Percentiles rank a stretch among this genome's conserved stretches.
phyloP scores from a whole-genome alignment of 1,140 invertebrate species.

The Ceratosolen solmsi region DNA sequence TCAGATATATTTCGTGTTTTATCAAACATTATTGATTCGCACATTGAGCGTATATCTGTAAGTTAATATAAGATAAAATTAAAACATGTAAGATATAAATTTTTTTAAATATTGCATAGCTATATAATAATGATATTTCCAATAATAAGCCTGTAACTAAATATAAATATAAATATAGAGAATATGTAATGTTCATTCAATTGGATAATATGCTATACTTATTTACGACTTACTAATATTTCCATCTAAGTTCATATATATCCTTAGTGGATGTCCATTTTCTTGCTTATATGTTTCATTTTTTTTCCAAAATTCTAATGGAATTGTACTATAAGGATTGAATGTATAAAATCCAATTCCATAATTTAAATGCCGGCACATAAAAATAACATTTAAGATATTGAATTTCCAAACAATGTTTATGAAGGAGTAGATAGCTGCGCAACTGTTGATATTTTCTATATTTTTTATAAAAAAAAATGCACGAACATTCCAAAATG shows the following conservation, averaged over 20 bases:
- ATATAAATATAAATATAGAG: too few relatives aligned
- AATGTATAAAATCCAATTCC: background rate
- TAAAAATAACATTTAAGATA: conserved; percentile 7
- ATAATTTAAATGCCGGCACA: background rate
- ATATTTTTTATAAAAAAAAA: conserved; percentile 11
- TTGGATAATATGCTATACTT: too few relatives aligned
- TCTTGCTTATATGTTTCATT: background rate
- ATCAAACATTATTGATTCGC: background rate
- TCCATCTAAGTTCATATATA: background rate
- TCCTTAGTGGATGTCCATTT: background rate
- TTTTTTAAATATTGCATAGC: too few relatives aligned
- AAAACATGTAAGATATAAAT: background rate
- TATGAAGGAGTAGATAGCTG: background rate
- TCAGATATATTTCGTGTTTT: conserved; percentile 4
- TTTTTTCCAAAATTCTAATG: background rate
- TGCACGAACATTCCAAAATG: background rate
- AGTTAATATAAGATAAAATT: background rate
- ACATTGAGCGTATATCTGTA: background rate
- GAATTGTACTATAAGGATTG: conserved; percentile 1
- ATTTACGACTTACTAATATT: background rate
- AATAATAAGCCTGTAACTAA: too few relatives aligned
- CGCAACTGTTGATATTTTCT: background rate
- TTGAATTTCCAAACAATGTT: conserved; percentile 1
- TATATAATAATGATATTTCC: too few relatives aligned
- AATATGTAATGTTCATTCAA: too few relatives aligned